phyloP scores from a whole-genome alignment of 2,113 vertebrate species.

The Notothenia coriiceps region DNA sequence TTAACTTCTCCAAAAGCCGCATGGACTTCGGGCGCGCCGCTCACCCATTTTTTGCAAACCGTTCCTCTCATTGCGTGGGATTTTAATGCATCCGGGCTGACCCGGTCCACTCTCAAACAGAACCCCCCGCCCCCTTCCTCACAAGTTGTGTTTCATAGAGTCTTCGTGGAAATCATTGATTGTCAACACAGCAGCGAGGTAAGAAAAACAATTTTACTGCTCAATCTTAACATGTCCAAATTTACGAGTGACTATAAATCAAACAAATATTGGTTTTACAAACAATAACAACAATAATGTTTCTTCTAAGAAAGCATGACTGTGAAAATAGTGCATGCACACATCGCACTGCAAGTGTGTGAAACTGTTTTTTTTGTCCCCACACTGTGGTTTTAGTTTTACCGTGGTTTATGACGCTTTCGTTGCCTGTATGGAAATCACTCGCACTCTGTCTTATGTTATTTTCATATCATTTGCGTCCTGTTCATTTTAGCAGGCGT shows the following conservation, averaged over 20 bases:
- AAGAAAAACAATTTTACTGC: slow-evolving; percentile 20
- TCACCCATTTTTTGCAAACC: slow-evolving; percentile 3
- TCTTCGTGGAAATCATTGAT: slow-evolving; percentile 37
- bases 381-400: slow-evolving; percentile 37
- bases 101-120: not conserved
- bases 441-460: not conserved
- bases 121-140: not conserved
- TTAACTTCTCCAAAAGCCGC: slow-evolving; percentile 65
- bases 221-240: not conserved
- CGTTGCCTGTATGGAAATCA: slow-evolving; percentile 49
- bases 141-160: slow-evolving; percentile 63
- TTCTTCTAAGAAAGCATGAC: not conserved
- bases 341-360: not conserved
- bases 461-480: slow-evolving; percentile 63
- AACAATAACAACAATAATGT: not conserved
- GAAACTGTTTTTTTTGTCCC: not conserved
- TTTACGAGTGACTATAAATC: not conserved
- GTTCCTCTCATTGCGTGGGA: not conserved
- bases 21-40: slow-evolving; percentile 48
- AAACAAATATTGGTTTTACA: not conserved
- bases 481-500: slow-evolving; percentile 11
- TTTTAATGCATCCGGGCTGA: slow-evolving; percentile 15
- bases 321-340: slow-evolving; percentile 20
- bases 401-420: slow-evolving; percentile 26
- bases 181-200: slow-evolving; percentile 56